Base-by-base conservation (phyloP, 1,140 invertebrate species). In the Bemisia tabaci region DNA sequence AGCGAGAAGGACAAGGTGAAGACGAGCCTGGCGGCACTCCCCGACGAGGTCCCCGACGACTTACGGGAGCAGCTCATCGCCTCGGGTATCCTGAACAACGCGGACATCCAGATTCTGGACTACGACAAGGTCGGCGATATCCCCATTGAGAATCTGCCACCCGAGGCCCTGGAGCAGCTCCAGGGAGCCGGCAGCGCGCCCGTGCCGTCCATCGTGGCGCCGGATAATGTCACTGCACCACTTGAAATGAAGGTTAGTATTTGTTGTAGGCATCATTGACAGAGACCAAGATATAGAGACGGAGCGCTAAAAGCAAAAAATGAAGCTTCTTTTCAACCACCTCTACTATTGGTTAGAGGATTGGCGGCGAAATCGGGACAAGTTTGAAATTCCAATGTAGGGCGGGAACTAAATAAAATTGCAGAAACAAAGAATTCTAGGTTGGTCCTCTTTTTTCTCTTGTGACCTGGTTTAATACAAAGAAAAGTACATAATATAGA, bases 71-170 rank as follows among this genome's bases (percentile, higher is more conserved):
- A 92, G 72, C 78, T 92, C 0, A 73, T 92, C n/a, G 87, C 87
- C 59, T 91, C 89, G 0, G 91, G 91, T 58, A 92, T 93, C 69
- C 78, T 92, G 59, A 87, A 88, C 69, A 91, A 92, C 73, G 90
- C 90, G 25, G 88, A 92, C 72, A 92, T 92, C 65, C 91, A 90
- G 68, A 84, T 92, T 25, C 77, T 91, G 33, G 88, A 92, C 76
- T 91, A 91, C 69, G 90, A 92, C 73, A 92, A 93, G 79, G 84
- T 92, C 33, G 90, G 90, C n/a, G 90, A 91, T 71, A 91, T 90
- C 66, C 84, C 89, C 11, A 80, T 92, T 60, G 89, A 91, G 70
- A 89, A 87, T 68, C 76, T 92, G 62, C 89, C 90, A n/a, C 89
- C 90, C 12, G 89, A 92, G 74, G 90, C 91, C 65, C 75, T 92